These are phyloP conservation scores for Oncorhynchus mykiss DNA, from an alignment of 2,113 vertebrate species.

Conservation along the genomic window DNA sequence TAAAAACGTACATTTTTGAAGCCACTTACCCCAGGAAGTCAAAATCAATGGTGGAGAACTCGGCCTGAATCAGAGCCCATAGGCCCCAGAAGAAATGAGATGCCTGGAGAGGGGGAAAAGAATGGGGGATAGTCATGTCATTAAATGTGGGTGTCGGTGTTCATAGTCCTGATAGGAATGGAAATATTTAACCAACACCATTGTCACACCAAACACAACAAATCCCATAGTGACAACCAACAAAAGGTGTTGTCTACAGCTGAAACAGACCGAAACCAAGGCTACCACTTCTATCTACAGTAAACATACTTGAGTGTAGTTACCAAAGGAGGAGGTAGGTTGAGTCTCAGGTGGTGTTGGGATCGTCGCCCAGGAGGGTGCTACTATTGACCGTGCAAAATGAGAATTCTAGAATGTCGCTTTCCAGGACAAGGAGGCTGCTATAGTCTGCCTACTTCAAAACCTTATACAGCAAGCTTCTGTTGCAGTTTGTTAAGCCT, in stretches of 20 bases:
- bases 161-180: not conserved
- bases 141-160: not conserved
- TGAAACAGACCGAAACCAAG: not conserved
- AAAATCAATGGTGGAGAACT: slow-evolving; percentile 96
- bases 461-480: too few species aligned
- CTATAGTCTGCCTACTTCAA: too few species aligned
- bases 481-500: too few species aligned
- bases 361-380: too few species aligned
- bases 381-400: too few species aligned
- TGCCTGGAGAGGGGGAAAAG: slow-evolving; percentile 73
- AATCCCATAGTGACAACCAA: not conserved
- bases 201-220: not conserved
- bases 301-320: not conserved
- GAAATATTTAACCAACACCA: too few species aligned
- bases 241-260: not conserved
- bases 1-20: not conserved
- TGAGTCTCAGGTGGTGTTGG: not conserved
- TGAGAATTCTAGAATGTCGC: too few species aligned
- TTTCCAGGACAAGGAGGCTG: too few species aligned
- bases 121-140: not conserved
- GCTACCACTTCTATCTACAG: not conserved
- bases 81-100: slow-evolving; percentile 98
- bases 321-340: not conserved
- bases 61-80: slow-evolving; percentile 97
- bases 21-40: slow-evolving; percentile 92